A percentile compares a stretch with the other conserved stretches of the same genome.
These are phyloP conservation scores for Hybos culiciformis DNA, from an alignment of 2,888 invertebrate species.

Conservation along the genomic window DNA sequence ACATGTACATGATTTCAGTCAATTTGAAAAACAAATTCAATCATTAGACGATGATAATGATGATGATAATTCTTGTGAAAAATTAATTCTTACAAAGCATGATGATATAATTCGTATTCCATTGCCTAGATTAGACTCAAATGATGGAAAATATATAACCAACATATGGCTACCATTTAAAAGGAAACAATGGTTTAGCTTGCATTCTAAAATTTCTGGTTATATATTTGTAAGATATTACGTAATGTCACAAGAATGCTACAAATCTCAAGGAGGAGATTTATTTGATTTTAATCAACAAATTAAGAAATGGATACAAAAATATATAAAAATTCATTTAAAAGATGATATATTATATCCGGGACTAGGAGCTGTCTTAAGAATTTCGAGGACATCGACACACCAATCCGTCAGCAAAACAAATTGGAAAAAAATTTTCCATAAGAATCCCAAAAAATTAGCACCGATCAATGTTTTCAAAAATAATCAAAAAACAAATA, in stretches of 20 bases:
- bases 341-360: constrained; percentile 31
- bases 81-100: constrained; percentile 19
- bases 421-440: neutral
- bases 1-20: constrained; percentile 20
- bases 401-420: neutral
- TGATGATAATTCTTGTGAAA: constrained; percentile 16
- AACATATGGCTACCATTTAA: constrained; percentile 32
- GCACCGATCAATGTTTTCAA: neutral
- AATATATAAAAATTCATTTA: constrained; percentile 25
- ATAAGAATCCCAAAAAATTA: constrained; percentile 1
- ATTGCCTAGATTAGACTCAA: constrained; percentile 25
- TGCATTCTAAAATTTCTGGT: constrained; percentile 23
- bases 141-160: constrained; percentile 21
- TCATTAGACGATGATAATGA: constrained; percentile 11
- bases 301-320: constrained; percentile 26
- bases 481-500: neutral
- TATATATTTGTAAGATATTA: constrained; percentile 28
- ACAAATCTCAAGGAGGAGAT: constrained; percentile 23
- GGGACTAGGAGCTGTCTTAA: constrained; percentile 28
- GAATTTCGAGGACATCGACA: constrained; percentile 23
- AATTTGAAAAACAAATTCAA: constrained; percentile 19
- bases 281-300: constrained; percentile 24
- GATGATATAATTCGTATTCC: constrained; percentile 27
- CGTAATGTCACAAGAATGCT: constrained; percentile 25
- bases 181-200: constrained; percentile 25